A percentile compares a stretch with the other conserved stretches of the same genome.
Conservation (phyloP, 2,113 vertebrate genomes). For the Protomyctophum bolini region DNA sequence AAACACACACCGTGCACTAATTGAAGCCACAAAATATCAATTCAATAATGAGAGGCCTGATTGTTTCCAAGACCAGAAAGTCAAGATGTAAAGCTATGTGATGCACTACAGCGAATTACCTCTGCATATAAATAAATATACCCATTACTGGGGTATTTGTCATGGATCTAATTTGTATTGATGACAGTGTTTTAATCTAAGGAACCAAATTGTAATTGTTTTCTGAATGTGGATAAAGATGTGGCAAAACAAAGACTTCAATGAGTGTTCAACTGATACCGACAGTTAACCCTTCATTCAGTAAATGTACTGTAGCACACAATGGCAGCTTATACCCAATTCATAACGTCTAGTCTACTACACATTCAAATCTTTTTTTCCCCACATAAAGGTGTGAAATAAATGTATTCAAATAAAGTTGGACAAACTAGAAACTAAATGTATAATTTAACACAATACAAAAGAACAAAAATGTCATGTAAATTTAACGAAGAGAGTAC, state of each 20-base stretch:
- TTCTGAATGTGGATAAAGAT: slow-evolving; percentile 33
- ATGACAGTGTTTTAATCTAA: slow-evolving; percentile 44
- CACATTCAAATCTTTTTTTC: no score
- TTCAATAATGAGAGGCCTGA: slow-evolving; percentile 65
- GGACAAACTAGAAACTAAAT: no score
- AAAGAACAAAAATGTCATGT: no score
- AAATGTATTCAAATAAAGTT: no score
- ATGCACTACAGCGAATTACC: slow-evolving; percentile 43
- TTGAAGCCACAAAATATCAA: slow-evolving; percentile 67
- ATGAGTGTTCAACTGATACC: slow-evolving; percentile 3
- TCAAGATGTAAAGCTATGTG: slow-evolving; percentile 48
- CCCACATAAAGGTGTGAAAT: no score
- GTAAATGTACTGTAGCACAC: neutral
- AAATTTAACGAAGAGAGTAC: no score
- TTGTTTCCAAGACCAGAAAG: slow-evolving; percentile 54
- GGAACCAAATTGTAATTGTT: slow-evolving; percentile 16
- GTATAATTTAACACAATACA: no score
- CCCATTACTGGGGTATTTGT: slow-evolving; percentile 42
- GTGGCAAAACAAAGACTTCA: slow-evolving; percentile 28
- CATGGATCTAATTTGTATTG: slow-evolving; percentile 40
- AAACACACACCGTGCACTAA: slow-evolving; percentile 33
- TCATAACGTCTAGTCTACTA: no score
- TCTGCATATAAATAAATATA: slow-evolving; percentile 49
- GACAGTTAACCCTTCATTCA: slow-evolving; percentile 8
- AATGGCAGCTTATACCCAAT: no score